A percentile compares a stretch with the other conserved stretches of the same genome.
Evolutionary conservation across 2,113 vertebrate genomes (phyloP).

Genomic region (Sceloporus tristichus): DNA sequence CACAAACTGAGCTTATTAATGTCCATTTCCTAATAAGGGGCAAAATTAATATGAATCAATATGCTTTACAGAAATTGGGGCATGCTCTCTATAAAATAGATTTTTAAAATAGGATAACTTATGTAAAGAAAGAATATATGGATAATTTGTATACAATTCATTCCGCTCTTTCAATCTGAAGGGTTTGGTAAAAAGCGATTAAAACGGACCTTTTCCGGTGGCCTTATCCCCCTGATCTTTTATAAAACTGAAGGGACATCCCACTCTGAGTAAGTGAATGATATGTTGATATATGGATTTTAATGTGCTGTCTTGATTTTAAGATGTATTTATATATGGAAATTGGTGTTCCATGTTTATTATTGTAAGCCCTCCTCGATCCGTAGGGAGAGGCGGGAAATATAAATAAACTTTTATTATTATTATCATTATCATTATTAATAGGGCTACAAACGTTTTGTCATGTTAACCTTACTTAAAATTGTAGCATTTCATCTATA

Average conservation of each 20-base stretch:
- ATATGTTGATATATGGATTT: no score
- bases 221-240: no score
- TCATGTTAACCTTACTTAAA: background rate
- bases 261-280: no score
- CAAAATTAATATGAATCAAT: background rate
- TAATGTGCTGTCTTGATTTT: no score
- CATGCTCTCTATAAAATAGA: background rate
- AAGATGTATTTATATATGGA: no score
- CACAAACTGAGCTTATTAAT: background rate
- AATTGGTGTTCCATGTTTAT: no score
- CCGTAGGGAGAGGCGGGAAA: no score
- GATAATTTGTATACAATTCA: background rate
- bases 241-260: no score
- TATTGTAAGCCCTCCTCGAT: no score
- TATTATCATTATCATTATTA: no score
- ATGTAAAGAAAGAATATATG: background rate
- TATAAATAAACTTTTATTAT: no score
- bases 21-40: background rate
- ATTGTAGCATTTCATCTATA: background rate
- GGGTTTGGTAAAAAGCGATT: background rate
- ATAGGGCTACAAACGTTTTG: background rate
- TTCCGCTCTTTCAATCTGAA: constrained; percentile 2
- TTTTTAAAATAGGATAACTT: background rate
- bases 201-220: no score
- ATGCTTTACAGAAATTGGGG: background rate